Base-by-base conservation (phyloP, 2,797 vertebrate species). In the Leuciscus waleckii region DNA sequence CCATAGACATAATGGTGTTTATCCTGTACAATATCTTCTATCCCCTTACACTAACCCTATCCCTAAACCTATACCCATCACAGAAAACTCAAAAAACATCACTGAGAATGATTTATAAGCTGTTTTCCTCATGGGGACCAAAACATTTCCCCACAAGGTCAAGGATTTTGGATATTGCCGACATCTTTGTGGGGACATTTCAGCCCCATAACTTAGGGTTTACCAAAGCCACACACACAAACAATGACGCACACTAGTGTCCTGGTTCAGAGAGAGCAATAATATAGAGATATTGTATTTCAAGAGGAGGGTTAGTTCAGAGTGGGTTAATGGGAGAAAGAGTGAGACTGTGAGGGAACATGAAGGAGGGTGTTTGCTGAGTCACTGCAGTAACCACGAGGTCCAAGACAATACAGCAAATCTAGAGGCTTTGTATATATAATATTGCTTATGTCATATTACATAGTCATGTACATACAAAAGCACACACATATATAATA, bases 311-410 rank as follows among this genome's bases (percentile, higher is more conserved):
- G 56, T 32, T 43, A 23, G 68, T 51, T 80, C 43, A 86, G 54
- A 86, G 39, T 63, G 29, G 21, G n/a, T 74, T 58, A 51, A 37
- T 11, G 26, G 2, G 29, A 37, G 14, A 29, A 26, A 69, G 14
- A 77, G 39, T 78, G 74, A 71, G 61, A 39, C 37, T 74, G 49
- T 29, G 61, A 67, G 56, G 7, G 43, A 43, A 67, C 29, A 65
- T 75, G 63, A 58, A 19, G 43, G 41, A 54, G 41, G 78, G 49
- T 56, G 41, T 77, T 82, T 89, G 86, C 76, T 86, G 81, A 87
- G 83, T 89, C 86, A 87, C 81, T 87, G 86, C 78, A 39, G 83
- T 83, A 76, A 80, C 56, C 8, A 46, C 65, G 41, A 35, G 32
- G 23, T 58, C 17, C 9, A 70, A 14, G 68, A 56, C 41, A 81